phyloP scores from a whole-genome alignment of 2,797 vertebrate species.

The Takifugu ocellatus region DNA sequence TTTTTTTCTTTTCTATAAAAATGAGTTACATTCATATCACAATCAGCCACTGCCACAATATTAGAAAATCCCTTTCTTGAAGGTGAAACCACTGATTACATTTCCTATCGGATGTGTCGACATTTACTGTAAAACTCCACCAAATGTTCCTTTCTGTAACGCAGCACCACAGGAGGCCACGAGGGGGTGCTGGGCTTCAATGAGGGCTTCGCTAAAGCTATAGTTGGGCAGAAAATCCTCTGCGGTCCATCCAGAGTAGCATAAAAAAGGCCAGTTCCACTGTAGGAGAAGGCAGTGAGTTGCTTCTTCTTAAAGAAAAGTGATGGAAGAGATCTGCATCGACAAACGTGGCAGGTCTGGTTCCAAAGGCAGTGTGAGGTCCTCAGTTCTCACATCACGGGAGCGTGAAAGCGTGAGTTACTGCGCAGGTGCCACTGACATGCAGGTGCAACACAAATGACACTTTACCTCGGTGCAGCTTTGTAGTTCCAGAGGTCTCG shows the following conservation, averaged over 20 bases:
- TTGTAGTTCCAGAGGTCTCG: conserved; percentile 1
- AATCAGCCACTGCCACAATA: conserved; percentile 26
- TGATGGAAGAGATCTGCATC: neutral
- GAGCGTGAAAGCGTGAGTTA: conserved; percentile 12
- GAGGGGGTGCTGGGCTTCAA: conserved; percentile 8
- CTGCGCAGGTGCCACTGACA: conserved; percentile 15
- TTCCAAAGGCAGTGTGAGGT: conserved; percentile 36
- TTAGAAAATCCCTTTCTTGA: conserved; percentile 48
- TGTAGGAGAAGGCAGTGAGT: conserved; percentile 43
- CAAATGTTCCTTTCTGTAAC: conserved; percentile 8
- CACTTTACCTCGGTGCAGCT: conserved; percentile 4
- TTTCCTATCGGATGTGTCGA: conserved; percentile 21
- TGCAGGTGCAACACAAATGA: conserved; percentile 16
- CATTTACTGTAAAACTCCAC: conserved; percentile 15
- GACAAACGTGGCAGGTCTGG: conserved; percentile 9
- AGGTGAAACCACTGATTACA: conserved; percentile 42
- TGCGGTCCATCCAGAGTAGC: neutral
- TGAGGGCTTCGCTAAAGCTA: conserved; percentile 4
- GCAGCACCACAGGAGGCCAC: conserved; percentile 27
- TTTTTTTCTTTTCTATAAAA: conserved; percentile 13
- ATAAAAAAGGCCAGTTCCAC: conserved; percentile 7
- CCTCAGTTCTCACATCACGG: conserved; percentile 24
- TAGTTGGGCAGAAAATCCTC: neutral
- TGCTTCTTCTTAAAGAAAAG: conserved; percentile 17
- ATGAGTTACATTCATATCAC: conserved; percentile 45